Evolutionary conservation across 2,888 invertebrate species (phyloP), one percentile per base, ranked within the genome.

Genomic region (Eurytoma californica): DNA sequence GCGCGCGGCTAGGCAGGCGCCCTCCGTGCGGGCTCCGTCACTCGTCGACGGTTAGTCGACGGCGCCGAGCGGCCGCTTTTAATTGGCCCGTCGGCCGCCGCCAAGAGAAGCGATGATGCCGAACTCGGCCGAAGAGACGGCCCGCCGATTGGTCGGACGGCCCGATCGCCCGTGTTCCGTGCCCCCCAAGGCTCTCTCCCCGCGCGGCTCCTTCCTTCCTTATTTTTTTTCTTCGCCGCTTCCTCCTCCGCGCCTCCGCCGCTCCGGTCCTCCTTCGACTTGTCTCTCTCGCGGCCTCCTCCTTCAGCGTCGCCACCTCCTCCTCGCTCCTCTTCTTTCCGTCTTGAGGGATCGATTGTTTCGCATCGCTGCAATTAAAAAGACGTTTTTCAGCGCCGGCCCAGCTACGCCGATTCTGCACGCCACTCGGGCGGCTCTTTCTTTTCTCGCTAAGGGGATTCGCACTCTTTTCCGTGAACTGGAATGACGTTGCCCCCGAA

Each of bases 141-240:
- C 5, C 9, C 58, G 70, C 75, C 72, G 66, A 79, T 79, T 79
- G 79, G 79, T 75, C 79, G 70, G 77, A 65, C 39, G 39, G 39
- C 39, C 39, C 39, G 39, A 39, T 63, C 73, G 63, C 58, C 24
- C 72, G 65, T 55, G 57, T 2, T 39, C 39, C 39, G 39, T 39
- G 39, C 39, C 60, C 76, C 61, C 72, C 63, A 51, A 67, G 68
- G 60, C 51, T 55, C 58, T 66, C 79, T 30, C 53, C 30, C 0
- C 55, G 20, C 49, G 9, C 60, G 49, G 66, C 57, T 55, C 70
- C 70, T 60, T 51, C 67, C 51, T 58, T 63, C 69, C 66, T 55
- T 58, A 28, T 75, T 75, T 78, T 72, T 72, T 57, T 55, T 55
- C 47, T 30, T 14, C n/a, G n/a, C 28, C 20, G 28, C 24, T 51